Base-by-base conservation (phyloP, 2,888 invertebrate genomes). In the Eueremaeus valkanovi region DNA sequence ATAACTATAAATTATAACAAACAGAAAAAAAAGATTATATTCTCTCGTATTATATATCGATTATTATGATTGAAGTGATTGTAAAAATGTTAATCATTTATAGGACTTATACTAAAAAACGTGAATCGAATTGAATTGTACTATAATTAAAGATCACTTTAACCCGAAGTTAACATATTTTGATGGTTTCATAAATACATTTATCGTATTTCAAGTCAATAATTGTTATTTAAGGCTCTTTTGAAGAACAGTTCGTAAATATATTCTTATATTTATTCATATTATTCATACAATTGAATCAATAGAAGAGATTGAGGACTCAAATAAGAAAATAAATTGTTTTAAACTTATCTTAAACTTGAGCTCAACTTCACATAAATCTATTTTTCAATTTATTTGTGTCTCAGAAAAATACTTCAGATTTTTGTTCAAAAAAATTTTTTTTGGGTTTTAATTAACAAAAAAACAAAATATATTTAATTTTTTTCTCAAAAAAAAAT, bases 131-230 rank as follows among this genome's bases (percentile, higher is more conserved):
- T 27, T 55, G 11, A 55, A 55, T 55, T 63, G 63, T 63, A 63
- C 63, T 63, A 18, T 63, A 63, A 33, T 63, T 63, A 18, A 33
- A 63, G 63, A 63, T 63, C 63, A 63, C 63, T 63, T 63, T 63
- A 63, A 63, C 63, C 63, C 33, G 63, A 63, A 63, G 63, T 63
- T 63, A 63, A 63, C 8, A 5, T 21, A 21, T 21, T 8, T 36
- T 36, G 13, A 45, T 45, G 45, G 18, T 45, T 45, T 45, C 45
- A 45, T 45, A 45, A 45, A 45, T 45, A 45, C 16, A 45, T 3
- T 13, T 45, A 9, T 45, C 5, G 16, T 9, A 9, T 45, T 2
- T 45, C 16, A 45, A 13, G 18, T 13, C 45, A 45, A 13, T 18
- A 5, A 13, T 45, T 45, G 45, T 9, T 45, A n/a, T 45, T 45